phyloP scores from a whole-genome alignment of 35 echinoderm and acorn worm genomes.

The Apostichopus japonicus region DNA sequence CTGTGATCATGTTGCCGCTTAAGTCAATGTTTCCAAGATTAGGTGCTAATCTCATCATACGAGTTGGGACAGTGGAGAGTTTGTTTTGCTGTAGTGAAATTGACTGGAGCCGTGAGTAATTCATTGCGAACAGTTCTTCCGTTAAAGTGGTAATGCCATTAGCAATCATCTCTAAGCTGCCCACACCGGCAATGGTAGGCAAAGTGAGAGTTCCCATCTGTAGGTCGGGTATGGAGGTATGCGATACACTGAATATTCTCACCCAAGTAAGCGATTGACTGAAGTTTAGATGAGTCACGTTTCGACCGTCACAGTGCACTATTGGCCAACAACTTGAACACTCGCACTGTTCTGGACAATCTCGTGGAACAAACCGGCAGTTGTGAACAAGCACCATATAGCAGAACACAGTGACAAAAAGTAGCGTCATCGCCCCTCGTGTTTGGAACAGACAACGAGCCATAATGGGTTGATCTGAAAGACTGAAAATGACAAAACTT shows the following conservation, averaged over 20 bases:
- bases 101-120: background rate
- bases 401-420: no score
- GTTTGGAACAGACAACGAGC: no score
- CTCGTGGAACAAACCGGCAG: background rate
- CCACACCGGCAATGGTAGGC: background rate
- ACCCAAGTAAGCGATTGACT: background rate
- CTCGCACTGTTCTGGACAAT: background rate
- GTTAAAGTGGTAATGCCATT: background rate
- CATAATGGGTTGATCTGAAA: no score
- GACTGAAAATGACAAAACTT: no score
- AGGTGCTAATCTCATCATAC: background rate
- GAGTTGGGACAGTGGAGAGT: background rate
- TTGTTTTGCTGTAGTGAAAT: background rate
- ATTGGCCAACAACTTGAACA: background rate
- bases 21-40: background rate
- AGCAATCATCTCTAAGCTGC: no score
- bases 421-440: no score
- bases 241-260: background rate
- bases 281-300: background rate
- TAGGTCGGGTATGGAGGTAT: background rate
- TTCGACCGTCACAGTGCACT: background rate
- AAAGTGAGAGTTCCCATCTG: background rate
- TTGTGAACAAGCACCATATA: no score
- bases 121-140: background rate
- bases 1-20: background rate